Evolutionary conservation across 2,113 vertebrate genomes (phyloP).

Genomic region (Forbesichthys papilliferus): DNA sequence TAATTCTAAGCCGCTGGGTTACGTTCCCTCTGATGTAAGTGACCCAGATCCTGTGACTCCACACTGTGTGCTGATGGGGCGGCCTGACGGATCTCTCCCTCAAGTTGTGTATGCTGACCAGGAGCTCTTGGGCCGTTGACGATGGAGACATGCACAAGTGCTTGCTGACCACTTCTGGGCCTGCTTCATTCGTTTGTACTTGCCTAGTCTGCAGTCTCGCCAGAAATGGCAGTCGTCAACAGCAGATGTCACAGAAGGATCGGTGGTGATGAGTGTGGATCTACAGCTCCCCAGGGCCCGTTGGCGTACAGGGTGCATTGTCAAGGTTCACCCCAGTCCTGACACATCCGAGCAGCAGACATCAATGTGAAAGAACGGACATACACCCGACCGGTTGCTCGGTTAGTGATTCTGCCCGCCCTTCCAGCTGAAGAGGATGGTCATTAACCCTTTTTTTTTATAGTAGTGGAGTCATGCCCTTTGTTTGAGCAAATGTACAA

Average conservation of each 20-base stretch:
- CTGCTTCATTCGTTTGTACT: background rate
- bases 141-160: background rate
- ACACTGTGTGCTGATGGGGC: background rate
- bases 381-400: too few relatives aligned
- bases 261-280: background rate
- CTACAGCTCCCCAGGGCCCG: background rate
- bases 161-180: background rate
- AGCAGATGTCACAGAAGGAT: too few relatives aligned
- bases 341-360: background rate
- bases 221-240: conserved; percentile 1
- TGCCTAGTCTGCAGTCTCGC: background rate
- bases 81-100: background rate
- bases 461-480: too few relatives aligned
- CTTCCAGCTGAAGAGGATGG: too few relatives aligned
- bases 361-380: background rate
- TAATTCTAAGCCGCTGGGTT: background rate
- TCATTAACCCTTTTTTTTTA: too few relatives aligned
- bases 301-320: too few relatives aligned
- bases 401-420: too few relatives aligned
- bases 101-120: background rate
- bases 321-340: background rate
- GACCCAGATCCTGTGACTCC: background rate
- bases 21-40: background rate
- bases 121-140: background rate
- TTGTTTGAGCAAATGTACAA: too few relatives aligned